Conservation (phyloP, 1,140 invertebrate genomes). For the Drosophila athabasca region DNA sequence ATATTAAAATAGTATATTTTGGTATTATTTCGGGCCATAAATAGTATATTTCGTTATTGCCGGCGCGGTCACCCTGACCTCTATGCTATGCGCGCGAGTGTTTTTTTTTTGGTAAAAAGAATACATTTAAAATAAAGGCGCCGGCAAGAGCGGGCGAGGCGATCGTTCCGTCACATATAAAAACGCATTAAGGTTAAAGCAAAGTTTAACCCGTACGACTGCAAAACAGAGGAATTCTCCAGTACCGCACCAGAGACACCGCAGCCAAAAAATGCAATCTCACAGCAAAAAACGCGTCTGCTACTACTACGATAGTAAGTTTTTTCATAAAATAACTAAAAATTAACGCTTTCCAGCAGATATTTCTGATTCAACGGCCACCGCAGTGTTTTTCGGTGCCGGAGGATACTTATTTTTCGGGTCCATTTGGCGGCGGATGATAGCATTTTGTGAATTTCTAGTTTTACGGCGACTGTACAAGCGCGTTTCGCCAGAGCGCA, state of each 20-base stretch:
- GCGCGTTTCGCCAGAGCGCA: constrained; percentile 56
- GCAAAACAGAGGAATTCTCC: too few relatives aligned
- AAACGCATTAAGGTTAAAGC: too few relatives aligned
- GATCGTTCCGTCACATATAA: too few relatives aligned
- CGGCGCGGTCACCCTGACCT: too few relatives aligned
- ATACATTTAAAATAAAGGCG: background rate
- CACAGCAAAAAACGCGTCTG: constrained; percentile 97
- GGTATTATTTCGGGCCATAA: too few relatives aligned
- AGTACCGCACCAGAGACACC: too few relatives aligned
- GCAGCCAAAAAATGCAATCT: constrained; percentile 85
- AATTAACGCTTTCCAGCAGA: too few relatives aligned
- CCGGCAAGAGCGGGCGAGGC: too few relatives aligned
- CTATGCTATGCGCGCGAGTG: background rate
- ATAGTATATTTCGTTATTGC: too few relatives aligned
- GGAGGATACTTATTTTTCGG: constrained; percentile 1
- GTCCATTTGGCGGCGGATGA: background rate
- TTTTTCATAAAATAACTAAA: constrained; percentile 1
- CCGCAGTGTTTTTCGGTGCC: background rate
- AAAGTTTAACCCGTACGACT: too few relatives aligned
- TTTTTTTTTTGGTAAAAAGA: background rate
- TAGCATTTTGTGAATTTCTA: constrained; percentile 56
- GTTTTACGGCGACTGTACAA: constrained; percentile 78
- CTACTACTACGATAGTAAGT: constrained; percentile 99
- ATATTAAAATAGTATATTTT: too few relatives aligned
- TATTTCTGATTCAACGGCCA: too few relatives aligned